phyloP scores from a whole-genome alignment of 2,888 invertebrate species.

The Anthrax anthrax region DNA sequence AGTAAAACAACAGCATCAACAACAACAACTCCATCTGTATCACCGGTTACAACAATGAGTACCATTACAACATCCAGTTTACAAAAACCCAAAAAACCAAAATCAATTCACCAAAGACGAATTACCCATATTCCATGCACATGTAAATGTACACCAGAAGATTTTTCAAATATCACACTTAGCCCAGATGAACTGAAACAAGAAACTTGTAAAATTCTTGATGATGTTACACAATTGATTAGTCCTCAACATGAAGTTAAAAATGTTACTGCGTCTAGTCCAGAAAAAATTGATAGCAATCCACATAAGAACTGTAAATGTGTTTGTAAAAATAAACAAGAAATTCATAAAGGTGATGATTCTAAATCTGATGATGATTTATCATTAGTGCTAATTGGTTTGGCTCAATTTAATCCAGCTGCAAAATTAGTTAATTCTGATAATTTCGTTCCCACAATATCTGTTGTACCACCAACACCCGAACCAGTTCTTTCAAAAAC shows the following conservation, averaged over 20 bases:
- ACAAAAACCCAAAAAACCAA: background rate
- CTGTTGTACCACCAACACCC: constrained; percentile 62
- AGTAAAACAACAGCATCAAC: background rate
- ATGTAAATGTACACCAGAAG: constrained; percentile 32
- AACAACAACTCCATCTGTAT: constrained; percentile 1
- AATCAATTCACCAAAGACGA: background rate
- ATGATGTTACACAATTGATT: constrained; percentile 22
- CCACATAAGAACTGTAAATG: constrained; percentile 21
- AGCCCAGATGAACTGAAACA: constrained; percentile 31
- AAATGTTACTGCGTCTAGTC: background rate
- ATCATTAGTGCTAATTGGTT: constrained; percentile 53
- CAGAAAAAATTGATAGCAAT: constrained; percentile 2
- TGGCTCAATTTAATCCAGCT: constrained; percentile 39
- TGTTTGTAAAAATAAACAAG: constrained; percentile 13
- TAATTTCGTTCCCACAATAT: constrained; percentile 47
- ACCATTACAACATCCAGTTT: constrained; percentile 4
- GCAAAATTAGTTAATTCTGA: constrained; percentile 39
- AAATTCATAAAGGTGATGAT: constrained; percentile 9
- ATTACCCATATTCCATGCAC: constrained; percentile 19
- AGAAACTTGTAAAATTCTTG: constrained; percentile 31
- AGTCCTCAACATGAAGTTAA: background rate
- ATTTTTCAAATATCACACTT: constrained; percentile 27
- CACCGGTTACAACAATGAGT: background rate
- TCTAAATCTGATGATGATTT: constrained; percentile 46
- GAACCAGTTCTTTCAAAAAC: constrained; percentile 37